Evolutionary conservation across 2,888 invertebrate genomes (phyloP), one percentile per base, ranked within the genome.

Genomic region (Erynnis tages): DNA sequence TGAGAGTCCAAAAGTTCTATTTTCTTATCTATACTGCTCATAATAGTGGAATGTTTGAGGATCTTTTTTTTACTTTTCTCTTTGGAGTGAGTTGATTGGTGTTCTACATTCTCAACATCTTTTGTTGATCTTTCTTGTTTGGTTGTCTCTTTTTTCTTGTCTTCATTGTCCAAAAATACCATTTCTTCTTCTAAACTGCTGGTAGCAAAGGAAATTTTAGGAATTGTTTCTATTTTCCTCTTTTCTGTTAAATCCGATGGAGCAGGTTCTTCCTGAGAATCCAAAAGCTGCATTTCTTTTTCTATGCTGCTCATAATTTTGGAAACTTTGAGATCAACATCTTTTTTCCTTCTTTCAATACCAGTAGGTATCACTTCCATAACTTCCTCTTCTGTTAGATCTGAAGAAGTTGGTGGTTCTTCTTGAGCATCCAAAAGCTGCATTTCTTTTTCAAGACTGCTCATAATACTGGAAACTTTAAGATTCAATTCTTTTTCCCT

Each of bases 201-300:
- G 2, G 19, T 10, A 10, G n/a, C n/a, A n/a, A n/a, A n/a, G n/a
- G n/a, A n/a, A n/a, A n/a, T n/a, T n/a, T n/a, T n/a, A n/a, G n/a
- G n/a, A n/a, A n/a, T n/a, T n/a, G n/a, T n/a, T n/a, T n/a, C n/a
- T n/a, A 4, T 5, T 4, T 21, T 21, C 5, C 4, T 21, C 5
- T 21, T 21, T 5, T 21, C 21, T 21, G 21, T 21, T 4, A 4
- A 4, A 4, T 21, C 5, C 5, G 5, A n/a, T 2, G 17, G 10
- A n/a, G 8, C 19, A 19, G 17, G 17, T n/a, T 37, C 35, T 19
- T 37, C 35, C 19, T 37, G 35, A 37, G 35, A 37, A n/a, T 46
- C 46, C 19, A 46, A 37, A 27, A 46, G 46, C 17, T 46, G 46
- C 37, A 46, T 46, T 46, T 46, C 46, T 46, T 37, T 27, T 10